These are phyloP conservation scores for Phataginus tetradactyla DNA, from an alignment of 2,797 vertebrate genomes.

Conservation along the genomic window DNA sequence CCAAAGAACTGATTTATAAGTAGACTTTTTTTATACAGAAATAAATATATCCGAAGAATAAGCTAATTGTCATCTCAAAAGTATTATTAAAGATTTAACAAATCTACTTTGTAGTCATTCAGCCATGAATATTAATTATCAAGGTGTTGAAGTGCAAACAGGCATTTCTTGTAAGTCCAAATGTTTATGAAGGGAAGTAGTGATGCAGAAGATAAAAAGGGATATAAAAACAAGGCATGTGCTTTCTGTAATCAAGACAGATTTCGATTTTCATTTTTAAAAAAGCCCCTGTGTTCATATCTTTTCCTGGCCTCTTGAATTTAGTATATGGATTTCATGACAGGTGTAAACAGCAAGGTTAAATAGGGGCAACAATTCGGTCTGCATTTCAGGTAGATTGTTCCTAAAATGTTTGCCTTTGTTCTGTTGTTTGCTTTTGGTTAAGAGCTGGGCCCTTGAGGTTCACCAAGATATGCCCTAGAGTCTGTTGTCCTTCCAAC, in stretches of 20 bases:
- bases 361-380: conserved; percentile 55
- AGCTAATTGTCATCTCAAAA: neutral
- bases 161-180: neutral
- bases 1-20: neutral
- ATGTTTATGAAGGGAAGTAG: neutral
- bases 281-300: neutral
- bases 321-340: conserved; percentile 53
- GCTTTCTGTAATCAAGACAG: conserved; percentile 17
- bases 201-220: neutral
- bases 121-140: neutral
- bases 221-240: neutral
- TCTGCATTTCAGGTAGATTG: conserved; percentile 78
- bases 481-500: conserved; percentile 84
- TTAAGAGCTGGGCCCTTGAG: conserved; percentile 78
- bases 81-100: neutral
- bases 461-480: conserved; percentile 72
- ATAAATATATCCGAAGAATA: neutral
- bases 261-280: conserved; percentile 5
- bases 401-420: conserved; percentile 81
- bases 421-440: conserved; percentile 82
- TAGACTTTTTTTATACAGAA: neutral
- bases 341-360: conserved; percentile 72
- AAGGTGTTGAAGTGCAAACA: conserved; percentile 38
- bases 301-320: conserved; percentile 47
- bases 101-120: neutral